Base-by-base conservation (phyloP, 1,140 invertebrate species). In the Aphis gossypii region DNA sequence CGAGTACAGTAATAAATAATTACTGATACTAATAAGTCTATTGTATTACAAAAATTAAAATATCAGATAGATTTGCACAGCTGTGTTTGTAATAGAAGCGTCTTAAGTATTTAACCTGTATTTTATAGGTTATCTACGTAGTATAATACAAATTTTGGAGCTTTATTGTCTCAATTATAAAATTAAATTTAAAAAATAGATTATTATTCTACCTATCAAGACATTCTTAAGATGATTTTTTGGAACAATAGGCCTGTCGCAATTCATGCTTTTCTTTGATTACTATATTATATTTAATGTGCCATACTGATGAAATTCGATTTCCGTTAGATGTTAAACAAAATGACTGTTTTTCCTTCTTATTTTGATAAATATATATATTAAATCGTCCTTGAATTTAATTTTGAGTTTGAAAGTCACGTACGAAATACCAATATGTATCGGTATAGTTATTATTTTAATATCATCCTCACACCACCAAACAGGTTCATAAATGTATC, bases 341-440 rank as follows among this genome's bases (percentile, higher is more conserved):
- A 56, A 89, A 89, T 56, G 48, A 89, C 87, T 54, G 86, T 87
- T 48, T 87, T 48, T 25, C 25, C 23, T 48, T 48, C 30, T n/a
- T 87, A 87, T 46, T 86, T 86, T 86, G 25, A 86, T 88, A n/a
- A 76, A 20, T 48, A n/a, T 87, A 87, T n/a, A 21, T 54, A 51
- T 38, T 56, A 14, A 89, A 68, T 25, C 68, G 90, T 82, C 90
- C 90, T 92, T 56, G 44, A 51, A 56, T 83, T 83, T 83, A 51
- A 92, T 92, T 76, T 83, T 46, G 35, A 92, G 90, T 92, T 83
- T 51, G 60, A 92, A 92, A 92, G 90, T 92, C 90, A 92, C 90
- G 90, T 83, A 92, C 48, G 60, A n/a, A 92, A 76, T 83, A 92
- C 76, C 90, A n/a, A 92, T 51, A 92, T 92, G 46, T 92, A 92